These are phyloP conservation scores for Orchesella flavescens DNA, from an alignment of 2,888 invertebrate species.

Conservation along the genomic window DNA sequence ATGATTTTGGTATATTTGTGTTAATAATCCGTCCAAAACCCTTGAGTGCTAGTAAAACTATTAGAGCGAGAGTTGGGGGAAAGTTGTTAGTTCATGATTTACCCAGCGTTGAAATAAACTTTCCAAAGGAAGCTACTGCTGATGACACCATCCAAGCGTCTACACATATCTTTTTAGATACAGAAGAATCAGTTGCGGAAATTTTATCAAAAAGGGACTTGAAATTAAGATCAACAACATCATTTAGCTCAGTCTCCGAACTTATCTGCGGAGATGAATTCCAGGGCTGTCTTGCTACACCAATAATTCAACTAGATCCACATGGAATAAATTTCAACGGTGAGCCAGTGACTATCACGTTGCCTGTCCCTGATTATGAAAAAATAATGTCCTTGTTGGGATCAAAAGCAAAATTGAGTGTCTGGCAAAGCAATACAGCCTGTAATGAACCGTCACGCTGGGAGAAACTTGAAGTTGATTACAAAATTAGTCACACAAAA, in stretches of 20 bases:
- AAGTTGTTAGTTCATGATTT: constrained; percentile 68
- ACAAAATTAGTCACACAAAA: constrained; percentile 31
- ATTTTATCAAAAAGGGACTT: not conserved
- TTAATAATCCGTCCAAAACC: constrained; percentile 71
- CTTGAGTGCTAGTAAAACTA: constrained; percentile 64
- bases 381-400: constrained; percentile 52
- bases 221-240: not conserved
- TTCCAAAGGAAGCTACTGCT: constrained; percentile 71
- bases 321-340: constrained; percentile 72
- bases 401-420: constrained; percentile 65
- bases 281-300: constrained; percentile 69
- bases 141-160: constrained; percentile 70
- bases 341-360: constrained; percentile 69
- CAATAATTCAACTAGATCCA: constrained; percentile 72
- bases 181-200: constrained; percentile 66
- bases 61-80: constrained; percentile 70
- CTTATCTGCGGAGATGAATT: not conserved
- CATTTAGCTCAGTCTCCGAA: not conserved
- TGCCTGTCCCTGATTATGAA: constrained; percentile 72
- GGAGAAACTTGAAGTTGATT: constrained; percentile 67
- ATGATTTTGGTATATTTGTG: constrained; percentile 72
- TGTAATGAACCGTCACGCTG: constrained; percentile 67
- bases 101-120: constrained; percentile 72
- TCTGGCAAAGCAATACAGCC: constrained; percentile 71
- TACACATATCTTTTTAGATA: constrained; percentile 71